phyloP scores from a whole-genome alignment of 2,113 vertebrate species.

The Aythya baeri region DNA sequence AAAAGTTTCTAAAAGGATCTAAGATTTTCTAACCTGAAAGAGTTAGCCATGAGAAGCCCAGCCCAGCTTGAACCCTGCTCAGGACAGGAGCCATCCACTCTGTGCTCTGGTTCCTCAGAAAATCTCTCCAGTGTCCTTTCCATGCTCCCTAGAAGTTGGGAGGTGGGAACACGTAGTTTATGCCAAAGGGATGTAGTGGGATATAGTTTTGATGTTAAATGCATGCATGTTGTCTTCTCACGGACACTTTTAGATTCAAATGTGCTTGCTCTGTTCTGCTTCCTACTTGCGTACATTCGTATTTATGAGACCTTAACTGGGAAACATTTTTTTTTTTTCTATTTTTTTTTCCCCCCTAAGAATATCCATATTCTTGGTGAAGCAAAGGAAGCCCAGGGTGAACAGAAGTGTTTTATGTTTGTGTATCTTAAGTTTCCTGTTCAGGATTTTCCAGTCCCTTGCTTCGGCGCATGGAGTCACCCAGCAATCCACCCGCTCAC shows the following conservation, averaged over 20 bases:
- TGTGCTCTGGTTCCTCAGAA: neutral
- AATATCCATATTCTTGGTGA: neutral
- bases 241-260: neutral
- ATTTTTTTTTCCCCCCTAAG: neutral
- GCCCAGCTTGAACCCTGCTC: neutral
- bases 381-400: neutral
- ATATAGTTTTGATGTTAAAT: neutral
- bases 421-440: too few species aligned
- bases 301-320: neutral
- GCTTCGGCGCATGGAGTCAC: too few species aligned
- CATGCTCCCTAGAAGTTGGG: neutral
- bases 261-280: neutral
- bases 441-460: too few species aligned
- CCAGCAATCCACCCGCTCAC: too few species aligned
- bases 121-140: neutral
- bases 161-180: neutral
- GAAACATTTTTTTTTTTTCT: neutral
- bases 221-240: neutral
- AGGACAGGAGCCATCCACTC: neutral
- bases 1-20: neutral
- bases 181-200: neutral
- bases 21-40: neutral
- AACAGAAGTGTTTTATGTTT: too few species aligned
- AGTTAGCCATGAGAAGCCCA: too few species aligned
- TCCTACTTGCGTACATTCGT: neutral